Evolutionary conservation across 2,797 vertebrate genomes (phyloP), one percentile per base, ranked within the genome.

Genomic region (Pteropus rufus): DNA sequence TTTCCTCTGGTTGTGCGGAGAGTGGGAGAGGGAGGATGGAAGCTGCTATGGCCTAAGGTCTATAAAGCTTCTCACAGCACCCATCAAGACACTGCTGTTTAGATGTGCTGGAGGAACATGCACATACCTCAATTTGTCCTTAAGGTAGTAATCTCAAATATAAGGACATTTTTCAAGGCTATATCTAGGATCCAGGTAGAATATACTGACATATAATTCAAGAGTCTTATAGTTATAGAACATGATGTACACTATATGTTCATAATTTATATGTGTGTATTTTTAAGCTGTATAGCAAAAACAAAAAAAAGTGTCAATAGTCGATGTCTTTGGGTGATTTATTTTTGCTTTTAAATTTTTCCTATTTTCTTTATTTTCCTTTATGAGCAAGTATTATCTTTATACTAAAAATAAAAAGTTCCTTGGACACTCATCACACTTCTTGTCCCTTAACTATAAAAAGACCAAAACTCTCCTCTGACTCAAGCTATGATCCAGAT

Each of bases 331-430:
- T 49, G 34, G 80, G 54, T 62, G 72, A 72, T 16, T 73, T 52
- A 64, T 49, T 94, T 94, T 15, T 83, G 60, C 34, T 92, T 88
- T 88, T 88, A 76, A 83, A 44, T 62, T 70, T 94, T 91, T 70
- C 34, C 7, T 75, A 31, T 69, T 86, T 86, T 73, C 58, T 81
- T 54, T 65, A 3, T 75, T 85, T 70, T 82, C 46, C 83, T 89
- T 77, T 54, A 69, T 92, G 21, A 76, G 23, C 46, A 60, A 84
- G 34, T 34, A 36, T 87, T 56, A 54, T 41, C 29, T 86, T 76
- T 62, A 91, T 8, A 44, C 3, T 52, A 54, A 65, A 88, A 73
- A 34, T 76, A 58, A 81, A 69, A 79, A 60, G 46, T 81, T 86
- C 26, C 31, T 34, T 88, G 92, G 64, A 70, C 46, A n/a, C 10